Conservation (phyloP, 2,113 vertebrate genomes). For the Pteropus alecto region DNA sequence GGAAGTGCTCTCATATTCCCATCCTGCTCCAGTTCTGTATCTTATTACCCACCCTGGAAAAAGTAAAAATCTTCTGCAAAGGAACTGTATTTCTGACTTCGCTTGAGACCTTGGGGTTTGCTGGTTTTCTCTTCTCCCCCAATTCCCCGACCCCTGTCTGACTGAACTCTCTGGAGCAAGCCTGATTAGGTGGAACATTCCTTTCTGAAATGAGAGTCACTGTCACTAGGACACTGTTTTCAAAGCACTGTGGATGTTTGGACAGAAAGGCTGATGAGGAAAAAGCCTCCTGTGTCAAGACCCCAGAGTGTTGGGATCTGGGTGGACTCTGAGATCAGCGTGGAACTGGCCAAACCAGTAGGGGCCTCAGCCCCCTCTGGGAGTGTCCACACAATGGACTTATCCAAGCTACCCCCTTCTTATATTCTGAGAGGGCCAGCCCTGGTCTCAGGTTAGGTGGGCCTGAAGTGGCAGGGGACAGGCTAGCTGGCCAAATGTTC, state of each 20-base stretch:
- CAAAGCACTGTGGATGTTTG: neutral
- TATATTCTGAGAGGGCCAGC: neutral
- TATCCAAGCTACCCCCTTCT: neutral
- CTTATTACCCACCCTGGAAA: neutral
- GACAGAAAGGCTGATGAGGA: neutral
- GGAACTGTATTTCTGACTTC: neutral
- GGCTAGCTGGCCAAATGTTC: neutral
- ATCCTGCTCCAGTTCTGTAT: neutral
- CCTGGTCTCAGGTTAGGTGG: neutral
- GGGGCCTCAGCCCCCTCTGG: neutral
- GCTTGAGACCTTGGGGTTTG: neutral
- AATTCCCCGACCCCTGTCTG: neutral
- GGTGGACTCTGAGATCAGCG: neutral
- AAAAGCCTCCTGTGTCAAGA: neutral
- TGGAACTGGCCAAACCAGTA: neutral
- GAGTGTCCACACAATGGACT: neutral
- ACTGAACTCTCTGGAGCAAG: neutral
- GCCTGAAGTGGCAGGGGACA: neutral
- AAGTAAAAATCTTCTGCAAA: neutral
- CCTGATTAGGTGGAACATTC: neutral
- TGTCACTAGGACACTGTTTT: neutral
- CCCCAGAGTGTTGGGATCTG: neutral
- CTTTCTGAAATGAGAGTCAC: neutral
- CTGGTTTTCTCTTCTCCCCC: neutral
- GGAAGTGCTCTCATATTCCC: neutral